Evolutionary conservation across 2,888 invertebrate genomes (phyloP).

Genomic region (Sinopyrophorus schimmeli): DNA sequence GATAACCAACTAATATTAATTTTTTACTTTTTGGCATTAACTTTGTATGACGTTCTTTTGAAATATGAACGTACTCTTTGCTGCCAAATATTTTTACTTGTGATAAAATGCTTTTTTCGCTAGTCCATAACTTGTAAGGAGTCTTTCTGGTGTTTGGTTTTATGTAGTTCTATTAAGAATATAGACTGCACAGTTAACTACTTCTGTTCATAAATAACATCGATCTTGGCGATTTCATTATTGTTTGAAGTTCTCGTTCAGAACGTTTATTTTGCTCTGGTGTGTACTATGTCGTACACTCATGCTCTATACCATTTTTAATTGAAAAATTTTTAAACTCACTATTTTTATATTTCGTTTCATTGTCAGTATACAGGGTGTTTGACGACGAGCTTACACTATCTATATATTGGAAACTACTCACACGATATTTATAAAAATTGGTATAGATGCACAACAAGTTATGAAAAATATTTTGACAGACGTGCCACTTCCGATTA

Average conservation of each 20-base stretch:
- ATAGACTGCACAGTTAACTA: constrained; percentile 44
- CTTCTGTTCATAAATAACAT: constrained; percentile 51
- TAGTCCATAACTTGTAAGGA: constrained; percentile 36
- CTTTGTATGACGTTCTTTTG: too few relatives aligned
- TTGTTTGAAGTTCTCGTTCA: constrained; percentile 45
- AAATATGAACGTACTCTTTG: constrained; percentile 26
- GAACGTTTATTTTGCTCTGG: constrained; percentile 43
- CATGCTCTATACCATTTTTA: too few relatives aligned
- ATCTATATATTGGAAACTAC: too few relatives aligned
- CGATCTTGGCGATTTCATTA: constrained; percentile 44
- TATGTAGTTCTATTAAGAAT: constrained; percentile 41
- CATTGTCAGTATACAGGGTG: too few relatives aligned
- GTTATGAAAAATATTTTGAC: too few relatives aligned
- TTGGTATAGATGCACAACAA: too few relatives aligned
- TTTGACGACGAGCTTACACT: too few relatives aligned
- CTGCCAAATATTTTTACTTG: constrained; percentile 38
- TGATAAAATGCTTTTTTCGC: constrained; percentile 29
- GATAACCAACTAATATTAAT: constrained; percentile 35
- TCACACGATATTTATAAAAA: too few relatives aligned
- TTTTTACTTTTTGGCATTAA: too few relatives aligned
- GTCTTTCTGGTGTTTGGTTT: constrained; percentile 21
- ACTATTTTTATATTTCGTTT: too few relatives aligned
- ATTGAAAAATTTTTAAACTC: too few relatives aligned
- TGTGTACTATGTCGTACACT: constrained; percentile 38
- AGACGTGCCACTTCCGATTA: too few relatives aligned